Evolutionary conservation across 2,888 invertebrate species (phyloP).

Genomic region (Pogonocherus hispidulus): DNA sequence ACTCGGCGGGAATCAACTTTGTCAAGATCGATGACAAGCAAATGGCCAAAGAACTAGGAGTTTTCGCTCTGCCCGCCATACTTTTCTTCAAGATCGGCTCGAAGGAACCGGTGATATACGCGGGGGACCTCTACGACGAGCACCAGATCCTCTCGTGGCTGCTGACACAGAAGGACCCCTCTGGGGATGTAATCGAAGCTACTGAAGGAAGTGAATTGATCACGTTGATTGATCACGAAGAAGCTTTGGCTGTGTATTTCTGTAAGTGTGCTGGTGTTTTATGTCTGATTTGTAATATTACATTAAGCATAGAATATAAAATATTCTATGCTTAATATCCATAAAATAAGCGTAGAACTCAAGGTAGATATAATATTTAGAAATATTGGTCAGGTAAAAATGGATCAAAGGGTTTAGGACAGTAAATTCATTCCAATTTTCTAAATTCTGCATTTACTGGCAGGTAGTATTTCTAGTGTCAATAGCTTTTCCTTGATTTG

Average conservation of each 20-base stretch:
- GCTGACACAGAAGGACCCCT: conserved; percentile 91
- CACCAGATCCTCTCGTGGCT: conserved; percentile 92
- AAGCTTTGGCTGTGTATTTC: conserved; percentile 90
- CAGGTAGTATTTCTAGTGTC: too few relatives aligned
- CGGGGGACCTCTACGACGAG: conserved; percentile 90
- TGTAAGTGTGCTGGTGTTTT: too few relatives aligned
- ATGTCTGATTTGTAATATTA: too few relatives aligned
- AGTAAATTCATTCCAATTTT: too few relatives aligned
- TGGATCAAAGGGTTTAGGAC: too few relatives aligned
- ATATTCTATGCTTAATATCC: too few relatives aligned
- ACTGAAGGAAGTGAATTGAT: conserved; percentile 85
- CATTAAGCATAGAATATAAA: not conserved
- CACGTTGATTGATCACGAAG: conserved; percentile 82
- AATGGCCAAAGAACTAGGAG: conserved; percentile 89
- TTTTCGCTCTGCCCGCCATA: conserved; percentile 91
- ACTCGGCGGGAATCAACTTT: conserved; percentile 90
- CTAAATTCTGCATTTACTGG: too few relatives aligned
- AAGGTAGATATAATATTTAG: too few relatives aligned
- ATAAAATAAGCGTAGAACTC: too few relatives aligned
- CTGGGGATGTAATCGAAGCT: conserved; percentile 91
- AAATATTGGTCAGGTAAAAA: too few relatives aligned
- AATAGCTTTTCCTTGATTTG: too few relatives aligned
- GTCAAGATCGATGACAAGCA: conserved; percentile 92
- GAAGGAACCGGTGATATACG: conserved; percentile 92
- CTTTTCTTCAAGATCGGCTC: conserved; percentile 90